These are phyloP conservation scores for Muschampia plurimacula DNA, from an alignment of 2,888 invertebrate genomes.

Conservation along the genomic window DNA sequence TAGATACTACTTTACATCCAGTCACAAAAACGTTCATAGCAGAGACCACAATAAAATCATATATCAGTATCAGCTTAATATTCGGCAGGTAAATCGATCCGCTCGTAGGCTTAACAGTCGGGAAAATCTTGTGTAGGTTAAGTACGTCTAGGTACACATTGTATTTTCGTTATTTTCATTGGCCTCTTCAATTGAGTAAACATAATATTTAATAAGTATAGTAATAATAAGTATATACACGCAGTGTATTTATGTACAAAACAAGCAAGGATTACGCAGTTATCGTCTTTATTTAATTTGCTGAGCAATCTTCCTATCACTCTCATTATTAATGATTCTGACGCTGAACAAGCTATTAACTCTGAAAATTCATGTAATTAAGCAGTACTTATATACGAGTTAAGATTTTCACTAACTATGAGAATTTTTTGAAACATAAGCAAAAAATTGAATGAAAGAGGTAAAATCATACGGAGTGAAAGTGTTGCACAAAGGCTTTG, in stretches of 20 bases:
- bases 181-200: not conserved
- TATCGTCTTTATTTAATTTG: not conserved
- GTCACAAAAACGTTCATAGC: too few relatives aligned
- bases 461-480: conserved; percentile 14
- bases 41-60: too few relatives aligned
- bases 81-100: too few relatives aligned
- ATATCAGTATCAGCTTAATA: too few relatives aligned
- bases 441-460: not conserved
- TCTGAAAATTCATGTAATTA: not conserved
- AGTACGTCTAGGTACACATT: not conserved
- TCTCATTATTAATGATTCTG: not conserved
- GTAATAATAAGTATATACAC: not conserved
- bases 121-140: not conserved
- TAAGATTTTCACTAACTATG: not conserved
- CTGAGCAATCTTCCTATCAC: not conserved
- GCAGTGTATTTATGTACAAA: not conserved
- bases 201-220: not conserved
- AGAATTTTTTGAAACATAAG: not conserved
- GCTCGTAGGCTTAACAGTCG: too few relatives aligned
- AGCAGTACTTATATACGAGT: not conserved
- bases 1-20: too few relatives aligned
- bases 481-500: conserved; percentile 10
- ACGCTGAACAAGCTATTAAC: conserved; percentile 5
- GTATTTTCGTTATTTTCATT: not conserved
- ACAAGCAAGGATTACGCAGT: not conserved